Evolutionary conservation across 2,113 vertebrate species (phyloP), one percentile per base, ranked within the genome.

Genomic region (Danionella cerebrum): DNA sequence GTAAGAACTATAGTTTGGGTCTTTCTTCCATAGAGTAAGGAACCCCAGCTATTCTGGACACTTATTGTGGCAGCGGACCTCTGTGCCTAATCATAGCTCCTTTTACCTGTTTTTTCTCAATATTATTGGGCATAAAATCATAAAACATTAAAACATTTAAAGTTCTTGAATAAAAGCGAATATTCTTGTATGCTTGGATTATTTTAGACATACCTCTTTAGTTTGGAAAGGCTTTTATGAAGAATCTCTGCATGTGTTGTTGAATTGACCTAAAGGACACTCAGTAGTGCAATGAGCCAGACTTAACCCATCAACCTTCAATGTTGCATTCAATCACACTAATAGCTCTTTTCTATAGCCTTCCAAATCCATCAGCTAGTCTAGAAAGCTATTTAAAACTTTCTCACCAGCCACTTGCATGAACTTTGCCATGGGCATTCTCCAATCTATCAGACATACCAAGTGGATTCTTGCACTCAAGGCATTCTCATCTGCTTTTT

Each of bases 361-460:
- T 42, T 69, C 38, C 7, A 13, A 39, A 47, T 63, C 52, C 54
- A 65, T 51, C 35, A 36, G 29, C 5, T 39, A 14, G 45, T 39
- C 19, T 51, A 35, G 18, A 53, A 52, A 82, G 89, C 85, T 85
- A 54, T 87, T 5, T 84, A 14, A 74, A 81, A 75, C 77, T 69
- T 62, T 70, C 80, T 67, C 6, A 7, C 52, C 81, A 75, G 83
- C 73, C 69, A 16, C 67, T 71, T 70, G 59, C 79, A 41, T 31
- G 62, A 39, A 52, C 57, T 41, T 18, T 14, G 16, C 3, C 55
- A 67, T 31, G 6, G 11, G 25, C 44, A 24, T 41, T 38, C 39
- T 65, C 35, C 55, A 68, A 68, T 64, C 25, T 68, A 47, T 19
- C 42, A 48, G 44, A 63, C 33, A 24, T 24, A 38, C 19, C 59